Evolutionary conservation across 2,888 invertebrate genomes (phyloP).

Genomic region (Litoditis marina): DNA sequence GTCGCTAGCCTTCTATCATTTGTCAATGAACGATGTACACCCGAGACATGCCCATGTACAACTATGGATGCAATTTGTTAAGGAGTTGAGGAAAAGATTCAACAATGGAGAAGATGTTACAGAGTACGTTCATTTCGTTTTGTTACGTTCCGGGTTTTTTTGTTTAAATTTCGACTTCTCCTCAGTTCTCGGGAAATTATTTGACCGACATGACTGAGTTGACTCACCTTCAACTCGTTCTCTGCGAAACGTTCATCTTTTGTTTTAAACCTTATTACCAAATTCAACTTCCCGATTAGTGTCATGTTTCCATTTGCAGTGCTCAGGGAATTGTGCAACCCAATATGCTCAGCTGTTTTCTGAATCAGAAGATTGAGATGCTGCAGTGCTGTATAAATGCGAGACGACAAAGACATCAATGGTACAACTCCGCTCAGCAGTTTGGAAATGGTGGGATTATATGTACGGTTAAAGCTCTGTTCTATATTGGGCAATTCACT

Average conservation of each 20-base stretch:
- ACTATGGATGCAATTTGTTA: slow-evolving; percentile 83
- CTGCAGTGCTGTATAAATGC: slow-evolving; percentile 69
- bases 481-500: not conserved
- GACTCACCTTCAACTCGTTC: no score
- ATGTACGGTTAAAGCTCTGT: no score
- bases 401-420: slow-evolving; percentile 55
- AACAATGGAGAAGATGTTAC: slow-evolving; percentile 77
- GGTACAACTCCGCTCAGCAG: slow-evolving; percentile 23
- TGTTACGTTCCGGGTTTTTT: no score
- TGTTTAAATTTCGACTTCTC: no score
- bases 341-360: slow-evolving; percentile 69
- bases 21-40: slow-evolving; percentile 5
- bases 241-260: no score
- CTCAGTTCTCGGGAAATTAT: no score
- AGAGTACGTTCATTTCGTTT: no score
- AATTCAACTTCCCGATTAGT: not conserved
- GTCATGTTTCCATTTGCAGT: slow-evolving; percentile 7
- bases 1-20: slow-evolving; percentile 5
- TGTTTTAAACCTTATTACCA: no score
- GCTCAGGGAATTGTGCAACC: slow-evolving; percentile 20
- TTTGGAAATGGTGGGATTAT: slow-evolving; percentile 3
- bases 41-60: slow-evolving; percentile 18
- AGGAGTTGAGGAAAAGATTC: slow-evolving; percentile 85
- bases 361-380: slow-evolving; percentile 88
- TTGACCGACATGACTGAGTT: no score